Percentiles rank a stretch among this genome's conserved stretches.
phyloP scores from a whole-genome alignment of 2,888 invertebrate species.

The Drosophila parthenogenetica region DNA sequence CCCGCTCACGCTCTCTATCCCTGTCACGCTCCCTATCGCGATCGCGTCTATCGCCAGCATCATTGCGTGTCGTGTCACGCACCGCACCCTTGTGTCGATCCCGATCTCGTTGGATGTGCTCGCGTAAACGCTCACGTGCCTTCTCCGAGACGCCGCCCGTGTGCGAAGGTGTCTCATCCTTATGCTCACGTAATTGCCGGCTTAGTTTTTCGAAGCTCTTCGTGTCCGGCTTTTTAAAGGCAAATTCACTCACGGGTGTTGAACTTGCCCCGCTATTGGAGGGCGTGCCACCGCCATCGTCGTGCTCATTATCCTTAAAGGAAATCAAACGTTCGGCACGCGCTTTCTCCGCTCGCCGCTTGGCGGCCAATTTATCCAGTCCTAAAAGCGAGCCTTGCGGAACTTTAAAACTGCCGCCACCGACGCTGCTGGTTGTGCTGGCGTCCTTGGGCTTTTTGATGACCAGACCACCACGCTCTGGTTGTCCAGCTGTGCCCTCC shows the following conservation, averaged over 20 bases:
- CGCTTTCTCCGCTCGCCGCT: slow-evolving; percentile 88
- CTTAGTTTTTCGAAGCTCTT: slow-evolving; percentile 82
- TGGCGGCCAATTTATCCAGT: slow-evolving; percentile 93
- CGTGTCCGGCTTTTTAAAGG: slow-evolving; percentile 83
- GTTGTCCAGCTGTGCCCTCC: slow-evolving; percentile 88
- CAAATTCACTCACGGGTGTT: slow-evolving; percentile 72
- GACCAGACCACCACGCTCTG: slow-evolving; percentile 89
- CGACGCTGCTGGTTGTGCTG: slow-evolving; percentile 76
- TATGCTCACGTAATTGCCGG: slow-evolving; percentile 91
- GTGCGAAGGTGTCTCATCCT: slow-evolving; percentile 96
- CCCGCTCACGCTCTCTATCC: slow-evolving; percentile 57
- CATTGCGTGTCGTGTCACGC: slow-evolving; percentile 34
- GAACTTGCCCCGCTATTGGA: slow-evolving; percentile 39
- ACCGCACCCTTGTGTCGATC: slow-evolving; percentile 63
- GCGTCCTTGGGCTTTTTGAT: slow-evolving; percentile 87
- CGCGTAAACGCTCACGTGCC: slow-evolving; percentile 88
- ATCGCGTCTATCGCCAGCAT: slow-evolving; percentile 35
- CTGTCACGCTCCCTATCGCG: slow-evolving; percentile 78
- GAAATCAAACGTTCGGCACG: slow-evolving; percentile 89
- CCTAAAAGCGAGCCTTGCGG: slow-evolving; percentile 92
- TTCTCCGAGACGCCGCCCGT: slow-evolving; percentile 94
- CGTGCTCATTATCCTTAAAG: slow-evolving; percentile 86
- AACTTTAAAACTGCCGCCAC: slow-evolving; percentile 88
- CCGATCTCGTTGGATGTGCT: slow-evolving; percentile 87
- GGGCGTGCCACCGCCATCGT: slow-evolving; percentile 81